phyloP scores from a whole-genome alignment of 2,113 vertebrate species.

The Colius striatus region DNA sequence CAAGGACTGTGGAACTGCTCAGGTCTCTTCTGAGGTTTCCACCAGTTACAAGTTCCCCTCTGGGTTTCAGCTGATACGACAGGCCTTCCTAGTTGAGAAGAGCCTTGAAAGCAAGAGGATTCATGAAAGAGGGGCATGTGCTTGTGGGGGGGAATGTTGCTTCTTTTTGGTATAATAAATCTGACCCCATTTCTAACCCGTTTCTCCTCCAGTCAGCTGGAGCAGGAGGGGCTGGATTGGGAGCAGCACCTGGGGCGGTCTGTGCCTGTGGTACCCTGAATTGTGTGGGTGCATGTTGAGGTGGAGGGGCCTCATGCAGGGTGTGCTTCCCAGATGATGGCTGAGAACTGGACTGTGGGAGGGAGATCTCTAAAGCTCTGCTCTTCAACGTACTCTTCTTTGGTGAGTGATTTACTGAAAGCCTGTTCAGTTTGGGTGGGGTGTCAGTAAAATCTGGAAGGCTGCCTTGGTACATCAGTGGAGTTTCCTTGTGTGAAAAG shows the following conservation, averaged over 20 bases:
- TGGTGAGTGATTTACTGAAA: neutral
- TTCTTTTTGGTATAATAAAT: neutral
- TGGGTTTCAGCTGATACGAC: neutral
- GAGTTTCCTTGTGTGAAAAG: neutral
- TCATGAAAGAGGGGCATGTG: neutral
- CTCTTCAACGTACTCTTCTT: neutral
- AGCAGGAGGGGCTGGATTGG: neutral
- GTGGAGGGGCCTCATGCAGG: neutral
- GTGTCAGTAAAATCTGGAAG: slow-evolving; percentile 3
- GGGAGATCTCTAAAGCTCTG: neutral
- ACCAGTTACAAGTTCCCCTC: neutral
- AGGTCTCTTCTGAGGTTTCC: neutral
- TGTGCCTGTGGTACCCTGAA: neutral
- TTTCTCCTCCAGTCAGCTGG: neutral
- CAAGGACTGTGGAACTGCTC: neutral
- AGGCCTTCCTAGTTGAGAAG: neutral
- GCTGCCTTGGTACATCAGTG: neutral
- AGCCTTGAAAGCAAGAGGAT: neutral
- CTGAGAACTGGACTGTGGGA: neutral
- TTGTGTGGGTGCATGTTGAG: neutral
- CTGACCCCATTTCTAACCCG: neutral
- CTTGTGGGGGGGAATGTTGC: neutral
- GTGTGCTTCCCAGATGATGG: neutral
- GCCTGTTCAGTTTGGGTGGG: neutral
- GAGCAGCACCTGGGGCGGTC: neutral